Percentiles rank a stretch among this genome's conserved stretches.
Evolutionary conservation across 1,140 invertebrate genomes (phyloP).

Genomic region (Macrobrachium nipponense): DNA sequence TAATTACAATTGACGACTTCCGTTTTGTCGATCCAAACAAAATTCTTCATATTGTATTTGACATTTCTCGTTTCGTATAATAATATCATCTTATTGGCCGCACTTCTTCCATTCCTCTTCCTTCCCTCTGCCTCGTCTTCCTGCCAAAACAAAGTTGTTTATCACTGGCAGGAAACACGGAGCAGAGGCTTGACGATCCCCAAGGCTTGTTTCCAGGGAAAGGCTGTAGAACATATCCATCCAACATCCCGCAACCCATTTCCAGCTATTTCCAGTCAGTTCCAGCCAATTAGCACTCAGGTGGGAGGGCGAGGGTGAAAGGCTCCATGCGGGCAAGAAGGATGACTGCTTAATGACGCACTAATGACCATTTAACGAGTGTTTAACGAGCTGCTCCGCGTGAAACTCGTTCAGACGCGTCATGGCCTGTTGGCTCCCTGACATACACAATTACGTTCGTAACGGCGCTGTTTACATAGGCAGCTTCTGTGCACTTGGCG

Average conservation of each 20-base stretch:
- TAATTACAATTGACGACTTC: neutral
- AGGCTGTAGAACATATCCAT: slow-evolving; percentile 11
- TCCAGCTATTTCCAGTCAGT: slow-evolving; percentile 58
- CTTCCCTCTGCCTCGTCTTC: neutral
- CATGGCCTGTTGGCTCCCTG: slow-evolving; percentile 56
- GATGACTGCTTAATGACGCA: slow-evolving; percentile 60
- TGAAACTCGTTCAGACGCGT: slow-evolving; percentile 60
- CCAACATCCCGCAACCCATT: slow-evolving; percentile 53
- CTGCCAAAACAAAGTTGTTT: slow-evolving; percentile 36
- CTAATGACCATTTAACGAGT: slow-evolving; percentile 62
- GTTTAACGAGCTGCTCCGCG: slow-evolving; percentile 59
- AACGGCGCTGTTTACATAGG: slow-evolving; percentile 55
- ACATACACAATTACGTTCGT: slow-evolving; percentile 52
- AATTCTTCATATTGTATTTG: no score
- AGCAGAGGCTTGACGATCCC: neutral
- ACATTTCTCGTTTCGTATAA: no score
- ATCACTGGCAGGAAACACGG: slow-evolving; percentile 20
- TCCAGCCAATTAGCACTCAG: slow-evolving; percentile 57
- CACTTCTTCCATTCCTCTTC: neutral
- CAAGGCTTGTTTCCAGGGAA: slow-evolving; percentile 12
- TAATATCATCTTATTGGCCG: neutral
- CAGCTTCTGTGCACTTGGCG: no score
- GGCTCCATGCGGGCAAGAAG: slow-evolving; percentile 52
- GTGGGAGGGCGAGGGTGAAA: slow-evolving; percentile 53
- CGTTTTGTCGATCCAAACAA: neutral